Conservation (phyloP, 1,140 invertebrate species). For the Hesperophylax magnus region DNA sequence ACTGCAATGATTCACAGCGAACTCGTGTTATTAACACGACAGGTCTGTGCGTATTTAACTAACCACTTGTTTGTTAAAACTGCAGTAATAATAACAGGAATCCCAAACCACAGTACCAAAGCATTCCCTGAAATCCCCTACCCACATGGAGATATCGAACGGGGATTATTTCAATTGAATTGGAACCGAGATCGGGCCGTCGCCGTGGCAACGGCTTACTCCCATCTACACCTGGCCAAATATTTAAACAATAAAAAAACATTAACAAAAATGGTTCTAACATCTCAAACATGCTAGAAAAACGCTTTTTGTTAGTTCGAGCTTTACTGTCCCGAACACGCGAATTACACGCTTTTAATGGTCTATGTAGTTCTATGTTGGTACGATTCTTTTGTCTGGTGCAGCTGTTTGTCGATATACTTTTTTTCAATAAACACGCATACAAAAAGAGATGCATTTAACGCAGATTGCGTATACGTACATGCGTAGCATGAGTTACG, state of each 20-base stretch:
- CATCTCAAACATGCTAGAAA: not conserved
- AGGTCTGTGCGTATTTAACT: too few relatives aligned
- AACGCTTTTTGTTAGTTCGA: not conserved
- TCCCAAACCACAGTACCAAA: too few relatives aligned
- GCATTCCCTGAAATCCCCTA: too few relatives aligned
- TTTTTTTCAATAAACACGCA: constrained; percentile 24
- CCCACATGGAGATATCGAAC: not conserved
- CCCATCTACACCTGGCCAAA: not conserved
- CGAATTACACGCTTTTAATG: not conserved
- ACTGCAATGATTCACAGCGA: too few relatives aligned
- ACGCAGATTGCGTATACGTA: not conserved
- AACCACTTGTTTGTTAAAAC: too few relatives aligned
- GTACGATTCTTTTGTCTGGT: constrained; percentile 13
- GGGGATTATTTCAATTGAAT: constrained; percentile 7
- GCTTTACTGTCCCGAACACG: constrained; percentile 4
- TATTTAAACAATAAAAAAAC: not conserved
- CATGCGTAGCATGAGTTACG: not conserved
- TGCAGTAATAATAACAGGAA: too few relatives aligned
- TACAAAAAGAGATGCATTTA: constrained; percentile 28
- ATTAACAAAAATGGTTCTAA: not conserved
- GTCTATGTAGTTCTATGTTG: constrained; percentile 7
- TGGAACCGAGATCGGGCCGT: not conserved
- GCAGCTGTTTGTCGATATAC: constrained; percentile 21
- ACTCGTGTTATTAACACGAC: too few relatives aligned
- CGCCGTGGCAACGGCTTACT: constrained; percentile 4